A percentile compares a stretch with the other conserved stretches of the same genome.
Conservation (phyloP, 2,797 vertebrate genomes). For the Diplodus sargus region DNA sequence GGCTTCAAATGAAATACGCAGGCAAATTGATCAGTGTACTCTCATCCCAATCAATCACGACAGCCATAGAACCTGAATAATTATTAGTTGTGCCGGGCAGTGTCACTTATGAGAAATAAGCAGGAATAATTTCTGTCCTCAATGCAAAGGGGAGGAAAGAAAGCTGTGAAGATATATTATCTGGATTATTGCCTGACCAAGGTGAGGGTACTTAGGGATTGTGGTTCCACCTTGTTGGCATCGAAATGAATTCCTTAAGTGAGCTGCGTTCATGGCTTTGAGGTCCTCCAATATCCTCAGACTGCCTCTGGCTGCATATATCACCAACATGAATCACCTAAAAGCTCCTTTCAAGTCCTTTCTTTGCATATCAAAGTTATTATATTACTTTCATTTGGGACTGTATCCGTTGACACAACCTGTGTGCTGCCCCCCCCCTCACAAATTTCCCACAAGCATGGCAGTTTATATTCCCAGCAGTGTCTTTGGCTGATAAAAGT, state of each 20-base stretch:
- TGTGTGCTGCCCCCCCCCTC: not conserved
- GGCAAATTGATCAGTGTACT: conserved; percentile 92
- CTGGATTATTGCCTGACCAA: conserved; percentile 74
- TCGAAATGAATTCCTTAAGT: conserved; percentile 71
- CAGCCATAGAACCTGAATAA: conserved; percentile 83
- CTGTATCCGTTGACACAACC: conserved; percentile 24
- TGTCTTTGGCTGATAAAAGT: not conserved
- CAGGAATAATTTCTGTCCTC: conserved; percentile 78
- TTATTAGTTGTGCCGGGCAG: conserved; percentile 80
- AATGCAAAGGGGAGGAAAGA: conserved; percentile 77
- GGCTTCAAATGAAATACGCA: conserved; percentile 92
- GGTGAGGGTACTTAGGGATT: conserved; percentile 73
- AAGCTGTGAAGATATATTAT: conserved; percentile 78
- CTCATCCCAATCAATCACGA: conserved; percentile 93
- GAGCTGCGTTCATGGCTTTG: conserved; percentile 63
- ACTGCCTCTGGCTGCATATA: conserved; percentile 44
- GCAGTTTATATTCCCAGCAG: conserved; percentile 2
- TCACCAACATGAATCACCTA: conserved; percentile 57
- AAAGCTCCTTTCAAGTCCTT: conserved; percentile 39
- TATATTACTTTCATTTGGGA: conserved; percentile 30
- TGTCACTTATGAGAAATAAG: conserved; percentile 86
- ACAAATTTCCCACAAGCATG: conserved; percentile 14
- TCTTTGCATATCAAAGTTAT: conserved; percentile 60
- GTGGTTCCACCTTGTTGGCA: conserved; percentile 75
- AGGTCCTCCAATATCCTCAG: conserved; percentile 61